Conservation (phyloP, 2,797 vertebrate genomes). For the Myoxocephalus aenaeus region DNA sequence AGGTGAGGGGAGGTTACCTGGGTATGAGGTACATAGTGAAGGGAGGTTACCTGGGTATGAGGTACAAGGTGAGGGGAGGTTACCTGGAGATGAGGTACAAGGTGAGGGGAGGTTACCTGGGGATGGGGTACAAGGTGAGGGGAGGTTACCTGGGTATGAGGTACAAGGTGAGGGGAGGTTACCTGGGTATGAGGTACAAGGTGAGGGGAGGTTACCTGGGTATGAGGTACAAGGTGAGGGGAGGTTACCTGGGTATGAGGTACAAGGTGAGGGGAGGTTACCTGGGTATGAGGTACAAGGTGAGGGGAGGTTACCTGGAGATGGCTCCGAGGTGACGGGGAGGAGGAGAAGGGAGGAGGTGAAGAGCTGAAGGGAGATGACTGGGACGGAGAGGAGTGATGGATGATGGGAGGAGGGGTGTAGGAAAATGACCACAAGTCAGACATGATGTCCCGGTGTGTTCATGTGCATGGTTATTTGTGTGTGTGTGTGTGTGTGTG, state of each 20-base stretch:
- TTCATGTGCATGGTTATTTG: too few relatives aligned
- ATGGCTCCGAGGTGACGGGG: not conserved
- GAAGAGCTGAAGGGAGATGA: not conserved
- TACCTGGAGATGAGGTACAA: not conserved
- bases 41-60: not conserved
- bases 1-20: slow-evolving; percentile 17
- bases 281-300: not conserved
- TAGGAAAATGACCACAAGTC: slow-evolving; percentile 46
- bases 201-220: not conserved
- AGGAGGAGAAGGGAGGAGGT: not conserved
- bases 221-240: not conserved
- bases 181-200: fast-evolving
- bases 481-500: too few relatives aligned
- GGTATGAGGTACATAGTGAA: not conserved
- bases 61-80: not conserved
- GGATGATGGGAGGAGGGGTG: slow-evolving; percentile 28
- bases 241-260: not conserved
- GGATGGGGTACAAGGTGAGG: not conserved
- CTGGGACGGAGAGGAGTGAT: slow-evolving; percentile 23
- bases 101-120: not conserved
- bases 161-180: not conserved
- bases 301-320: not conserved
- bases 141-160: not conserved
- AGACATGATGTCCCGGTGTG: slow-evolving; percentile 42
- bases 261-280: not conserved